phyloP scores from a whole-genome alignment of 37 sponge, comb jelly and placozoan genomes.

The Diacarnus erythraeanus region DNA sequence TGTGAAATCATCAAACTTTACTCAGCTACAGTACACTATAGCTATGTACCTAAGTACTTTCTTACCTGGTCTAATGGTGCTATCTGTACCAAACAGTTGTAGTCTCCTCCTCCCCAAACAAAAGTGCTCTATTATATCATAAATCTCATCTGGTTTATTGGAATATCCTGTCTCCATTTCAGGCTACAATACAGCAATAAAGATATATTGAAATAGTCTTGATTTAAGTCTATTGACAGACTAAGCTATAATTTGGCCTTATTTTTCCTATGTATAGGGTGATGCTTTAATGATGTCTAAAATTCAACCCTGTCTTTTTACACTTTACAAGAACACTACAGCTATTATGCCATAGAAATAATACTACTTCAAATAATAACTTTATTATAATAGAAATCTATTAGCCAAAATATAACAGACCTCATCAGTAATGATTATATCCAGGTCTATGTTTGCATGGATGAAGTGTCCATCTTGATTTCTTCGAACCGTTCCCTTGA shows the following conservation, averaged over 20 bases:
- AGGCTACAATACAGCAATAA: background rate
- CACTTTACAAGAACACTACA: background rate
- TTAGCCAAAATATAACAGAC: too few species aligned
- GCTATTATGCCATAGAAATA: too few species aligned
- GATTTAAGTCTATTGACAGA: too few species aligned
- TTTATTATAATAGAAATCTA: background rate
- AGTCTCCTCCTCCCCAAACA: conserved; percentile 90
- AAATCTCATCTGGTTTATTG: conserved; percentile 93
- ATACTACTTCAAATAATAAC: too few species aligned
- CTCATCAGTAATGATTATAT: conserved; percentile 95
- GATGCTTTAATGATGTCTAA: too few species aligned
- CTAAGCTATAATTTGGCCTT: too few species aligned
- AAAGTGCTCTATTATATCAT: conserved; percentile 94
- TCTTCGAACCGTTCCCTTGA: conserved; percentile 91
- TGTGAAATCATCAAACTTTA: background rate
- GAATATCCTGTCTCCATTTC: conserved; percentile 69
- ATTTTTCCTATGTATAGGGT: too few species aligned
- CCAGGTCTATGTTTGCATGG: conserved; percentile 96
- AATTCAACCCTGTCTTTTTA: background rate
- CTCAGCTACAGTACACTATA: background rate
- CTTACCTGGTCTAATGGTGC: conserved; percentile 81
- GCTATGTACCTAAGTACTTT: background rate
- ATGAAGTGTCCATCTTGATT: conserved; percentile 95
- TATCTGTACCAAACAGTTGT: conserved; percentile 91
- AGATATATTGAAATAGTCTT: too few species aligned